phyloP scores from a whole-genome alignment of 2,113 vertebrate genomes.

The Phyllostomus hastatus region DNA sequence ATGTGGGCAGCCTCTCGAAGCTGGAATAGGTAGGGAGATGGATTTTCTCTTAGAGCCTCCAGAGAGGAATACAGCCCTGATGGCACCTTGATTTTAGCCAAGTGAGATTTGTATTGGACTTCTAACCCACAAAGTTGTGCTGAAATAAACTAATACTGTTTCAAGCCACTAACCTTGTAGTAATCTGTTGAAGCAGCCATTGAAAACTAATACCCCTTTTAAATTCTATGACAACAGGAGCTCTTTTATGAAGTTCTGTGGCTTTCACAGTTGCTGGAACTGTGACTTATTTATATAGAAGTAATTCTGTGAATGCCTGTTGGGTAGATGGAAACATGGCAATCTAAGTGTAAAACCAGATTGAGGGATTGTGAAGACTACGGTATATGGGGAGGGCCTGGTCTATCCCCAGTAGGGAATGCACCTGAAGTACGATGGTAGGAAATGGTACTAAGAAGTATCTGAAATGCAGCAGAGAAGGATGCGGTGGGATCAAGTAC shows the following conservation, averaged over 20 bases:
- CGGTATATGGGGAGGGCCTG: too few relatives aligned
- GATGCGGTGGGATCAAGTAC: background rate
- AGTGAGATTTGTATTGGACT: background rate
- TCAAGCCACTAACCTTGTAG: background rate
- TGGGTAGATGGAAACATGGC: background rate
- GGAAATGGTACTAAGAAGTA: background rate
- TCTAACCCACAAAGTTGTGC: background rate
- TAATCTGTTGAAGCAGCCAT: background rate
- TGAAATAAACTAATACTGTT: background rate
- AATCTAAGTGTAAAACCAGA: background rate
- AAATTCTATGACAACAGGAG: background rate
- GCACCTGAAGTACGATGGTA: background rate
- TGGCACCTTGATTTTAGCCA: background rate
- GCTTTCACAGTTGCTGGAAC: background rate
- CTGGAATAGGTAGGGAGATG: background rate
- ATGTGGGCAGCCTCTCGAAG: background rate
- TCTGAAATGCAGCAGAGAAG: background rate
- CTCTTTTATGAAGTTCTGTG: background rate
- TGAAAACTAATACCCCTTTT: background rate
- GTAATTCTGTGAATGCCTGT: background rate
- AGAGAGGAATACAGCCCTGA: background rate
- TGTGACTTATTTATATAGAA: background rate
- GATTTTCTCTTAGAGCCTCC: background rate
- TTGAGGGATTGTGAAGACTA: background rate
- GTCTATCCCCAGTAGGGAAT: background rate